These are phyloP conservation scores for Eurystomus glaucurus DNA, from an alignment of 2,797 vertebrate species.

Conservation along the genomic window DNA sequence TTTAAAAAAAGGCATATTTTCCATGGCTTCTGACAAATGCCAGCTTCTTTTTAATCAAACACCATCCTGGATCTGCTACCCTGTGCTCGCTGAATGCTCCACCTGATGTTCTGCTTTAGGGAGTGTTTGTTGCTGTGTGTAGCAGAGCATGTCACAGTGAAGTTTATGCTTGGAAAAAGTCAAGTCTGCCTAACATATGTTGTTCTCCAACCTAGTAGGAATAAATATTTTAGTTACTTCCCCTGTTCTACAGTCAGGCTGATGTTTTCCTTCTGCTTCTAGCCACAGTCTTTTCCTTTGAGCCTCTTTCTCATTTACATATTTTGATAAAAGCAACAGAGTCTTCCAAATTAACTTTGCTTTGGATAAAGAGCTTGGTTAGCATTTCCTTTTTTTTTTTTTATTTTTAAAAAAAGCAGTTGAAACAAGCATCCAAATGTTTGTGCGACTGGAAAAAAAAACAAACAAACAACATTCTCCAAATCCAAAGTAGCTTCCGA, in stretches of 20 bases:
- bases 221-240: constrained; percentile 45
- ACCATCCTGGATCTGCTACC: neutral
- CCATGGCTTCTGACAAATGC: constrained; percentile 28
- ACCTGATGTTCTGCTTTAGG: constrained; percentile 37
- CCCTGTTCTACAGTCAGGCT: neutral
- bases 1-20: constrained; percentile 27
- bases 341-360: neutral
- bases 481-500: neutral
- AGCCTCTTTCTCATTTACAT: constrained; percentile 12
- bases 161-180: constrained; percentile 8
- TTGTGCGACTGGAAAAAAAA: neutral
- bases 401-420: neutral
- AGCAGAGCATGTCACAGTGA: neutral
- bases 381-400: neutral
- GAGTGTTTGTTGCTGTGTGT: constrained; percentile 3
- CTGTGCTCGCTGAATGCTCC: neutral
- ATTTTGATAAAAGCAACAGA: neutral
- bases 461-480: neutral
- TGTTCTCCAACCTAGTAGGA: constrained; percentile 1
- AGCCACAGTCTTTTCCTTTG: neutral
- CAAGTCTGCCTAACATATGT: neutral
- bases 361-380: neutral
- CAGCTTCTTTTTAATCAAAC: constrained; percentile 58
- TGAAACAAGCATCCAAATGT: neutral
- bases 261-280: neutral